These are phyloP conservation scores for Belgica antarctica DNA, from an alignment of 2,888 invertebrate genomes.

Conservation along the genomic window DNA sequence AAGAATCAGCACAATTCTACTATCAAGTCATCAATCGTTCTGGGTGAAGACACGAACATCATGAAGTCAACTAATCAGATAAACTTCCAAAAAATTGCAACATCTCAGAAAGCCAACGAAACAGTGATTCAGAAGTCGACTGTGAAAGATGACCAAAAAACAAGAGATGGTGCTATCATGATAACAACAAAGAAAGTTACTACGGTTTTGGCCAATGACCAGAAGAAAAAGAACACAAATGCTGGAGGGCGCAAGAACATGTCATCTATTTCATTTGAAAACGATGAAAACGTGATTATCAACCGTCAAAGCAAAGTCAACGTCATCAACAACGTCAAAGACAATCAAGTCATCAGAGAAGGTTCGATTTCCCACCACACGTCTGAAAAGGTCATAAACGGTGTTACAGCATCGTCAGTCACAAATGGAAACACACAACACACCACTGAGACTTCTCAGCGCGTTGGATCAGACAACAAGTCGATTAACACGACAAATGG, in stretches of 20 bases:
- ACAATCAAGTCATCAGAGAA: constrained; percentile 32
- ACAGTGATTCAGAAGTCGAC: constrained; percentile 47
- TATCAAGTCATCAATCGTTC: constrained; percentile 65
- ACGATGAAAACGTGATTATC: constrained; percentile 50
- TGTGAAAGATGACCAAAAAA: constrained; percentile 54
- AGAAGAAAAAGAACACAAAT: constrained; percentile 50
- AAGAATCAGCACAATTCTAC: constrained; percentile 57
- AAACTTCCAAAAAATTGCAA: constrained; percentile 55
- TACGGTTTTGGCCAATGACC: constrained; percentile 49
- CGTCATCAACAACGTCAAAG: constrained; percentile 39
- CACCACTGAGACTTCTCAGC: neutral
- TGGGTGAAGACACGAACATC: constrained; percentile 58
- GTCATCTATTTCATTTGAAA: constrained; percentile 47
- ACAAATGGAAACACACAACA: constrained; percentile 19
- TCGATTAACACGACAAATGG: neutral
- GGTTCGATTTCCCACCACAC: constrained; percentile 2
- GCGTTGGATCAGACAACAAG: neutral
- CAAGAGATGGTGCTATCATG: constrained; percentile 58
- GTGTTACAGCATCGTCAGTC: neutral
- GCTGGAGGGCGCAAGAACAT: constrained; percentile 47
- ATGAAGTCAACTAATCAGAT: constrained; percentile 62
- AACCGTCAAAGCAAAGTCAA: constrained; percentile 41
- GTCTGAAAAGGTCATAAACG: constrained; percentile 28
- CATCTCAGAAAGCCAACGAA: constrained; percentile 52
- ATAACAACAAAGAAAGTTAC: constrained; percentile 58